phyloP scores from a whole-genome alignment of 2,113 vertebrate species.

The Thomomys bottae region DNA sequence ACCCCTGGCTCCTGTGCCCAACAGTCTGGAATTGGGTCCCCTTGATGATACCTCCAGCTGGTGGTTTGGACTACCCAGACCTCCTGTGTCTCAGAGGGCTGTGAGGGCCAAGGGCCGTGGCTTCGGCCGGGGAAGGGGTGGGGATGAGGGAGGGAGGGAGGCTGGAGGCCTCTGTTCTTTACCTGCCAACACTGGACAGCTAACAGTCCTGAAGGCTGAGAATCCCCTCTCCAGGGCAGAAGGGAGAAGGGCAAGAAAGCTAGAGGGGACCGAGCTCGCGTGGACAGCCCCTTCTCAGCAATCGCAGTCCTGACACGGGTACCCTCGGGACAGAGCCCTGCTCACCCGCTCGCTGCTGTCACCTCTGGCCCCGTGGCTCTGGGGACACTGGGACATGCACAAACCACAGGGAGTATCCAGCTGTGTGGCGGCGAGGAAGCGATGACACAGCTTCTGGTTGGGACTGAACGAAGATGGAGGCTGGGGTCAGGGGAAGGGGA shows the following conservation, averaged over 20 bases:
- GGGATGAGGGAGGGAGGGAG: rapidly evolving
- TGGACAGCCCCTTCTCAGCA: too few relatives aligned
- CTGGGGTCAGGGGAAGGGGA: rapidly evolving
- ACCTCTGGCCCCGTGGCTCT: background rate
- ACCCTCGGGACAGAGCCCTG: too few relatives aligned
- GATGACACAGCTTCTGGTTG: background rate
- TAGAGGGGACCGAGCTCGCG: too few relatives aligned
- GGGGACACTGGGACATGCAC: background rate
- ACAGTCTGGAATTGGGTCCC: background rate
- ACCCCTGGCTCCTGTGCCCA: background rate
- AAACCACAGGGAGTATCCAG: rapidly evolving
- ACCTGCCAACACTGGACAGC: background rate
- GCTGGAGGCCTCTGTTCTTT: too few relatives aligned
- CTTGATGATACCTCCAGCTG: rapidly evolving
- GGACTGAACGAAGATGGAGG: rapidly evolving
- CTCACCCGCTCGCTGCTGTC: too few relatives aligned
- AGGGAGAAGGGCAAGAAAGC: too few relatives aligned
- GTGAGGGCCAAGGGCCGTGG: too few relatives aligned
- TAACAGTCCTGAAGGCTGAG: too few relatives aligned
- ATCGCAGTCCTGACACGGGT: too few relatives aligned
- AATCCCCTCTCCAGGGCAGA: too few relatives aligned
- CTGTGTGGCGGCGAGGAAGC: rapidly evolving
- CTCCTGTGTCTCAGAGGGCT: too few relatives aligned
- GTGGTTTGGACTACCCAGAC: background rate
- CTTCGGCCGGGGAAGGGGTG: background rate